A percentile compares a stretch with the other conserved stretches of the same genome.
Evolutionary conservation across 2,888 invertebrate species (phyloP).

Genomic region (Ariolimax columbianus): DNA sequence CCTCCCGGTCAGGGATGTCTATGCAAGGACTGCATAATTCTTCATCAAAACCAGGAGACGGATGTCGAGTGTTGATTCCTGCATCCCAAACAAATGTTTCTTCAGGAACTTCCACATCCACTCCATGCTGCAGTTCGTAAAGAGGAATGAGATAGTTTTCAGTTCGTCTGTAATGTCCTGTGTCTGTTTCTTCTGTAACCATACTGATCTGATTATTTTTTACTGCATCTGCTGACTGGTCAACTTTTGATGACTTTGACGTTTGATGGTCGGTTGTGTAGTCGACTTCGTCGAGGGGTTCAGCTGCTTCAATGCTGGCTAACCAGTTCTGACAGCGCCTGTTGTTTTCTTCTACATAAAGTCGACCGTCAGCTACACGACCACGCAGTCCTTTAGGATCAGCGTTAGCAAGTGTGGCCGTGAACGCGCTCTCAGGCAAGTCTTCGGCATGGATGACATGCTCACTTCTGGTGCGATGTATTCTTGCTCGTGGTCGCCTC

Average conservation of each 20-base stretch:
- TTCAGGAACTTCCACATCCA: slow-evolving; percentile 60
- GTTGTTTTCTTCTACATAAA: slow-evolving; percentile 71
- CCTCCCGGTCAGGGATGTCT: not conserved
- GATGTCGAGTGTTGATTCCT: not conserved
- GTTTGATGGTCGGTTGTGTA: slow-evolving; percentile 56
- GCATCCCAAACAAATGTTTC: slow-evolving; percentile 55
- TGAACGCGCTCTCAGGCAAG: slow-evolving; percentile 69
- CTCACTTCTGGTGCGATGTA: slow-evolving; percentile 74
- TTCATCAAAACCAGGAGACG: slow-evolving; percentile 27
- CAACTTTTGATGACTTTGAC: not conserved
- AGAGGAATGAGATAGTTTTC: slow-evolving; percentile 30
- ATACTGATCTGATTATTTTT: not conserved
- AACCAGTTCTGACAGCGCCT: slow-evolving; percentile 73
- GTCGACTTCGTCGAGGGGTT: slow-evolving; percentile 69
- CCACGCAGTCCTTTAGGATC: slow-evolving; percentile 69
- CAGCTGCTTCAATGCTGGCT: slow-evolving; percentile 70
- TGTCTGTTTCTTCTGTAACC: not conserved
- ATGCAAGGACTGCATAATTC: slow-evolving; percentile 21
- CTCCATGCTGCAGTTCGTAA: slow-evolving; percentile 42
- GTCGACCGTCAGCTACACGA: slow-evolving; percentile 62
- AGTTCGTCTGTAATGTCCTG: not conserved
- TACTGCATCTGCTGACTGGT: not conserved
- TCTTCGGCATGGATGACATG: slow-evolving; percentile 69
- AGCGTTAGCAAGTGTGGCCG: slow-evolving; percentile 70
- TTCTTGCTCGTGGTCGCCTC: slow-evolving; percentile 60